Evolutionary conservation across 2,888 invertebrate species (phyloP).

Genomic region (Acanthacorydalis orientalis): DNA sequence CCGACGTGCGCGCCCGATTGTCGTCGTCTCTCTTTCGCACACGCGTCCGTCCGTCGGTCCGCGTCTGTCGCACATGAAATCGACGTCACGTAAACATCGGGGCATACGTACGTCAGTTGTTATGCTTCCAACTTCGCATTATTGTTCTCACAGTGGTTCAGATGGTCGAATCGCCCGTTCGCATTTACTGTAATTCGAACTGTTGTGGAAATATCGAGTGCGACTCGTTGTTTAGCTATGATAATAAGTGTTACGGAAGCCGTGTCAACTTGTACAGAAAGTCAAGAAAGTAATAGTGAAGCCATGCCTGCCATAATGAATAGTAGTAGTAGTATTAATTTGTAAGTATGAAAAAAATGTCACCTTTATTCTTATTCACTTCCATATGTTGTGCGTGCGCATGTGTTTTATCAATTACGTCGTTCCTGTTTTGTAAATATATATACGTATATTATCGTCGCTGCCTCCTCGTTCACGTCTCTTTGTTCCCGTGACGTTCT

Average conservation of each 20-base stretch:
- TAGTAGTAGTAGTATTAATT: conserved; percentile 17
- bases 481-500: no score
- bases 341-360: conserved; percentile 2
- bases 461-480: not conserved
- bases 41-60: no score
- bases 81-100: no score
- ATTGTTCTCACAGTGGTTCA: no score
- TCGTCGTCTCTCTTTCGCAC: no score
- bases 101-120: no score
- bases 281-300: conserved; percentile 22
- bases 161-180: no score
- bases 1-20: no score
- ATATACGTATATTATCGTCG: not conserved
- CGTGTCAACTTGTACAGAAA: conserved; percentile 22
- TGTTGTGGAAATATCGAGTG: no score
- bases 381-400: not conserved
- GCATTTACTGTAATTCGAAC: no score
- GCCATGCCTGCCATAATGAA: conserved; percentile 26
- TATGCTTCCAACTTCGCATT: no score
- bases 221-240: conserved; percentile 20
- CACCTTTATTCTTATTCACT: not conserved
- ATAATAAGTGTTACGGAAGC: conserved; percentile 27
- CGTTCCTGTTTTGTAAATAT: not conserved
- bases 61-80: no score
- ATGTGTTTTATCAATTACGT: not conserved